A percentile compares a stretch with the other conserved stretches of the same genome.
Evolutionary conservation across 2,888 invertebrate species (phyloP).

Genomic region (Drosophila imparisetae): DNA sequence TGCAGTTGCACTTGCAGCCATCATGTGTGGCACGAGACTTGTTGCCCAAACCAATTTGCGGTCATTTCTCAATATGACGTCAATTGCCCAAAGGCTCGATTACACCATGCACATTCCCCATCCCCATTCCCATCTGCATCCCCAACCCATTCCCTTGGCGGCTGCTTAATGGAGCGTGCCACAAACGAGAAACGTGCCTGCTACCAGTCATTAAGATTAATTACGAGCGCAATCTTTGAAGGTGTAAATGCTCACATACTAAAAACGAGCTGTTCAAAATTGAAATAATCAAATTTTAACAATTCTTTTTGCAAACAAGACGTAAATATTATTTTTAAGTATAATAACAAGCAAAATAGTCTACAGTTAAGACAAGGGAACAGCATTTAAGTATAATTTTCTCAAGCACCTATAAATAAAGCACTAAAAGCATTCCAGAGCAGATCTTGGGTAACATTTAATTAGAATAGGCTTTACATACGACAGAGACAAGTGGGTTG

Average conservation of each 20-base stretch:
- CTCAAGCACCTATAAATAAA: neutral
- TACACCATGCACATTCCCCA: neutral
- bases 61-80: slow-evolving; percentile 38
- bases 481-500: neutral
- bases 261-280: neutral
- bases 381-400: neutral
- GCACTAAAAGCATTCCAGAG: neutral
- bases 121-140: neutral
- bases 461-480: neutral
- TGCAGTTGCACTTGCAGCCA: slow-evolving; percentile 33
- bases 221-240: neutral
- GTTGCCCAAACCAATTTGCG: neutral
- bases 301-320: neutral
- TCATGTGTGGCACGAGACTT: slow-evolving; percentile 51
- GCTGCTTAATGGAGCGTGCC: slow-evolving; percentile 53
- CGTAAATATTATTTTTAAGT: neutral
- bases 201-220: slow-evolving; percentile 28
- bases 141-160: neutral
- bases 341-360: neutral
- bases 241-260: neutral
- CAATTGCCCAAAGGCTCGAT: slow-evolving; percentile 19
- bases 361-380: neutral
- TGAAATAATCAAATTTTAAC: neutral
- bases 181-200: slow-evolving; percentile 67
- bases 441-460: neutral